Evolutionary conservation across 2,797 vertebrate genomes (phyloP), one percentile per base, ranked within the genome.

Genomic region (Protosalanx chinensis): DNA sequence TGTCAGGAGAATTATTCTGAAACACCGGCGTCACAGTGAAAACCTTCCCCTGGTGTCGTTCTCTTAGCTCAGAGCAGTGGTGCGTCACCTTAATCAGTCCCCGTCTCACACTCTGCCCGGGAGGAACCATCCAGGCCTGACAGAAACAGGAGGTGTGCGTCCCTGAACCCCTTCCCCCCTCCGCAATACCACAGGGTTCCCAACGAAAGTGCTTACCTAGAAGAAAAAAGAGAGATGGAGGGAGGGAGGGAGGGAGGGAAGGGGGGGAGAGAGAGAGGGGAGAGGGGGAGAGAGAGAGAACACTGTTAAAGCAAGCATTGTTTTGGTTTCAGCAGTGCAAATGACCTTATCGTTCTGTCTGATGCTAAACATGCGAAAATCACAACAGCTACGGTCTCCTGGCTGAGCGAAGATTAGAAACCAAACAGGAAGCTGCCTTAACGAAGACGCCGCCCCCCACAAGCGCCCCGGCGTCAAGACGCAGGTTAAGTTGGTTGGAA

Each of bases 141-240:
- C 86, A 74, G 87, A 87, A 76, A 85, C 84, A 82, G 82, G 82
- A 82, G 73, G 72, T 75, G 73, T 41, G 51, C 78, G 41, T 80
- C 57, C 30, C 75, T 80, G 73, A 61, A 18, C 37, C 68, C 41
- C 46, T 53, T 60, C 74, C 79, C 80, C 23, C 82, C 86, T 82
- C 76, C 81, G 85, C 75, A 77, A 77, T 71, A 81, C 81, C 87
- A 85, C 81, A 49, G 71, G 70, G 84, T 82, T n/a, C 84, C 79
- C 68, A 81, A 79, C 78, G 74, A 87, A 89, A 91, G 82, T 89
- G 90, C 93, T 93, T 93, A 93, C 93, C 92, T 93, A 88, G 53
- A 81, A 85, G 79, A 80, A 86, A 86, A 78, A 64, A 62, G 33
- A 68, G 35, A 51, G 41, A 53, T 27, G 53, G 27, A 30, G 20